A percentile compares a stretch with the other conserved stretches of the same genome.
phyloP scores from a whole-genome alignment of 2,113 vertebrate species.

The Mirza zaza region DNA sequence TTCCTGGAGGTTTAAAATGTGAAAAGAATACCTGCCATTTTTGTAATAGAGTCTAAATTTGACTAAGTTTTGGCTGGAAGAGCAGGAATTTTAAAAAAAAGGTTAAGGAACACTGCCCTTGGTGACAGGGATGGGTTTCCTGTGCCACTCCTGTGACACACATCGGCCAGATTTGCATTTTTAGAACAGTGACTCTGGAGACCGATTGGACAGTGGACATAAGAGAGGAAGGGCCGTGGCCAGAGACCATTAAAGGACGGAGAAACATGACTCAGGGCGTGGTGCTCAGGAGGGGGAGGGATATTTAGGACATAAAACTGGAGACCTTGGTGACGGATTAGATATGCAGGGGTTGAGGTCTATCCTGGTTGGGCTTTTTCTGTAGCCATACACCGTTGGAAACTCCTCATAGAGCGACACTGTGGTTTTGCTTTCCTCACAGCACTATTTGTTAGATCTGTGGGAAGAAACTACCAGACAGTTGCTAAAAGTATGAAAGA shows the following conservation, averaged over 20 bases:
- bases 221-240: neutral
- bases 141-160: too few relatives aligned
- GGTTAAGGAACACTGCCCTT: neutral
- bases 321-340: neutral
- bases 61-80: neutral
- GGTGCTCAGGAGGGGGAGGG: neutral
- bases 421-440: conserved; percentile 88
- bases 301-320: neutral
- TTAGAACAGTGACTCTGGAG: neutral
- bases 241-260: neutral
- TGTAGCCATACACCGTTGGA: too few relatives aligned
- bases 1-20: neutral
- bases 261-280: neutral
- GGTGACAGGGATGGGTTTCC: neutral
- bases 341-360: too few relatives aligned
- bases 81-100: neutral
- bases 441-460: conserved; percentile 80
- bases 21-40: neutral
- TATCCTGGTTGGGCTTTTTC: too few relatives aligned
- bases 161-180: neutral
- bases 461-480: conserved; percentile 89
- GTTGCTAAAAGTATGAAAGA: neutral
- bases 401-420: conserved; percentile 89
- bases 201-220: neutral
- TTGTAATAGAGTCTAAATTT: neutral